Base-by-base conservation (phyloP, 1,140 invertebrate genomes). In the Phymorhynchus buccinoides region DNA sequence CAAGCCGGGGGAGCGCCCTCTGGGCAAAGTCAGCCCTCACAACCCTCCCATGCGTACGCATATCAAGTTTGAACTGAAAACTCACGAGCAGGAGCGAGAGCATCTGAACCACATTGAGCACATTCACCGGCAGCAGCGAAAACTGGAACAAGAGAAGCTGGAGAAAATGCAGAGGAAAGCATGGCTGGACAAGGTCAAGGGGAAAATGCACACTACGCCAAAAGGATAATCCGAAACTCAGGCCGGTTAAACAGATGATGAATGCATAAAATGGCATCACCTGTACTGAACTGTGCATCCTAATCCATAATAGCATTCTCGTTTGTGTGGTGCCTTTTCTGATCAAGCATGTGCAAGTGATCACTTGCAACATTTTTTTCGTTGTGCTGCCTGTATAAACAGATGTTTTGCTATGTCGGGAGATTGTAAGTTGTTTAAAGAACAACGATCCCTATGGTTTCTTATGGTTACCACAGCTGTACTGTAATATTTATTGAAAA, bases 41-140 rank as follows among this genome's bases (percentile, higher is more conserved):
- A 92, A 92, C 85, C 88, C 91, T 66, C 92, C 91, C 35, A 85
- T 93, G 87, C 84, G 92, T 44, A 89, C 85, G 39, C 89, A 92
- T 87, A 88, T 89, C 12, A 90, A 90, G 73, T 93, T 93, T 89
- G 90, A 91, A 82, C 87, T 93, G 42, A 79, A 88, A 16, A 93
- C 92, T 42, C 89, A 92, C 77, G 86, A 91, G 83, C 90, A 93
- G 84, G 91, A 91, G 79, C 85, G 89, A 56, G 89, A 91, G 71
- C 87, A 89, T 66, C 86, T 91, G 16, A 86, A 75, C 30, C 80
- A 88, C n/a, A 92, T 91, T 42, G 87, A 90, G 81, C 86, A 88
- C 56, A 86, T 68, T 18, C 85, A 89, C 71, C 22, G 84, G 16
- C 85, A 90, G 6, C 85, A 88, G 75, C 86, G 86, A 27, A 84